These are phyloP conservation scores for Uria lomvia DNA, from an alignment of 2,113 vertebrate genomes.

Conservation along the genomic window DNA sequence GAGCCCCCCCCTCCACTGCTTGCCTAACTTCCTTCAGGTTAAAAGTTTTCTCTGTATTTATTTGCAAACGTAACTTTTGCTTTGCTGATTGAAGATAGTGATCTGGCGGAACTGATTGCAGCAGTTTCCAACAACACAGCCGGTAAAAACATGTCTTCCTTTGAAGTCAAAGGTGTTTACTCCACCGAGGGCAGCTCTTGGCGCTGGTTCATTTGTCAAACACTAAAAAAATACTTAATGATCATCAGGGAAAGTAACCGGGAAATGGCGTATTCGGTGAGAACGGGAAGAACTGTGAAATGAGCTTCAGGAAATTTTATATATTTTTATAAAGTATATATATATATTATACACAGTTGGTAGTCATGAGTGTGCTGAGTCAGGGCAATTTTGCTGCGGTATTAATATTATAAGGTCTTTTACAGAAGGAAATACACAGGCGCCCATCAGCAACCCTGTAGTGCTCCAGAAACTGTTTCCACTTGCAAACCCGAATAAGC, in stretches of 20 bases:
- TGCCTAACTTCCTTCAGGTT: not conserved
- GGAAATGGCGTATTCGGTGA: not conserved
- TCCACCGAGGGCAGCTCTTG: not conserved
- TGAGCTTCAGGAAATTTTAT: not conserved
- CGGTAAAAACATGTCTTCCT: not conserved
- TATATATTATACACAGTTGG: not conserved
- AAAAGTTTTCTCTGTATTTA: not conserved
- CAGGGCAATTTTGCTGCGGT: not conserved
- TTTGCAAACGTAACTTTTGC: not conserved
- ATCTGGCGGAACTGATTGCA: not conserved
- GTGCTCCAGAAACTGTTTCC: not conserved
- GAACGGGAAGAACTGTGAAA: not conserved
- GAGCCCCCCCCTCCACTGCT: accelerated
- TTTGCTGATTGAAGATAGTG: not conserved
- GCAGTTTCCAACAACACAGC: not conserved
- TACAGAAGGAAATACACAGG: not conserved
- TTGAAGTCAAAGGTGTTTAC: not conserved
- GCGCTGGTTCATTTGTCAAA: not conserved
- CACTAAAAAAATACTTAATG: not conserved
- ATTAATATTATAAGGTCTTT: not conserved
- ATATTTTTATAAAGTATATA: not conserved
- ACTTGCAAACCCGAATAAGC: not conserved
- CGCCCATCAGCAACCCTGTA: accelerated
- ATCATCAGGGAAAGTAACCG: not conserved
- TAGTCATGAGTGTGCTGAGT: not conserved